Evolutionary conservation across 2,113 vertebrate genomes (phyloP).

Genomic region (Pan paniscus): DNA sequence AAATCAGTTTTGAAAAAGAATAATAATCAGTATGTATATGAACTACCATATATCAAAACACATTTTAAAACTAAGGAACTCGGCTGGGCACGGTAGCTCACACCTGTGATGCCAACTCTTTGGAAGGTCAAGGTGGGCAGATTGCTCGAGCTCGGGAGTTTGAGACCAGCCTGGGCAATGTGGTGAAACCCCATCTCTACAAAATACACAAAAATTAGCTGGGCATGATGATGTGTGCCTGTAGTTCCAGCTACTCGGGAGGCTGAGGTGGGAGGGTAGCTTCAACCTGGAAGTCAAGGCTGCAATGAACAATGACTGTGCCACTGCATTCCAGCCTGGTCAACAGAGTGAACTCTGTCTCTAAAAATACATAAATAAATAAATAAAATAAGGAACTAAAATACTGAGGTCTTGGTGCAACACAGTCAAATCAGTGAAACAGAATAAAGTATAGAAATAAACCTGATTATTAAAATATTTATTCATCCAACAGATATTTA

Average conservation of each 20-base stretch:
- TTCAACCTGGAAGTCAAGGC: too few species aligned
- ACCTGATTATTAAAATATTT: neutral
- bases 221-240: neutral
- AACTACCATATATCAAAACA: neutral
- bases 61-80: neutral
- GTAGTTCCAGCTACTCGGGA: neutral
- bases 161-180: neutral
- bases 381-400: neutral
- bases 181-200: neutral
- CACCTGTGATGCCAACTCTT: neutral
- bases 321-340: neutral
- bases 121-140: neutral
- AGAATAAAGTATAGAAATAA: neutral
- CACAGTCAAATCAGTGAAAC: neutral
- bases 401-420: neutral
- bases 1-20: constrained; percentile 6
- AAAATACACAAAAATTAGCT: neutral
- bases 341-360: neutral
- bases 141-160: neutral
- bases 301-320: neutral
- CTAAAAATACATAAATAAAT: neutral
- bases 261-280: neutral
- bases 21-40: neutral
- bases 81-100: neutral
- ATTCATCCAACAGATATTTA: neutral